Evolutionary conservation across 1,140 invertebrate species (phyloP).

Genomic region (Halesus radiatus): DNA sequence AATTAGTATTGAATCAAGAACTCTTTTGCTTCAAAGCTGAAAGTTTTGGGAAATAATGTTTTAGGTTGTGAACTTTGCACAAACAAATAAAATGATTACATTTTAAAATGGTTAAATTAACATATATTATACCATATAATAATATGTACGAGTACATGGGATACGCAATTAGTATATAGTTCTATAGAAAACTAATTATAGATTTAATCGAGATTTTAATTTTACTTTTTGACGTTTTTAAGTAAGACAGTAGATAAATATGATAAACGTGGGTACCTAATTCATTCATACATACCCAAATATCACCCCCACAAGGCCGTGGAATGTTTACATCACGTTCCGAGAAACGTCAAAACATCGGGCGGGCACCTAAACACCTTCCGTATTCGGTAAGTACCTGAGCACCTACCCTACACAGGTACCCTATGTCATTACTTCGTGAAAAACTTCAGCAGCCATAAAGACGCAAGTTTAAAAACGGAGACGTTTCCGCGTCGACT

Average conservation of each 20-base stretch:
- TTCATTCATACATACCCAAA: neutral
- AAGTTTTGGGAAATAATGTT: neutral
- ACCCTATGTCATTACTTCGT: neutral
- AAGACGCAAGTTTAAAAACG: constrained; percentile 18
- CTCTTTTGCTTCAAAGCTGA: neutral
- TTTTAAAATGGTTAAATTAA: too few species aligned
- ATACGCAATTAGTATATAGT: too few species aligned
- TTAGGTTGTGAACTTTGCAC: neutral
- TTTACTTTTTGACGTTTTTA: too few species aligned
- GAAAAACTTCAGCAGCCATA: neutral
- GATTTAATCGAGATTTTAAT: too few species aligned
- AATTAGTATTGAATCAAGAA: constrained; percentile 1
- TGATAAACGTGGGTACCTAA: too few species aligned
- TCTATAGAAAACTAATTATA: too few species aligned
- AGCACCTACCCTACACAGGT: too few species aligned
- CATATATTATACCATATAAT: too few species aligned
- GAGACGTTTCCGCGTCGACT: constrained; percentile 49
- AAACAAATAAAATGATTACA: too few species aligned
- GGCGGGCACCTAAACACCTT: neutral
- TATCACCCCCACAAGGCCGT: neutral
- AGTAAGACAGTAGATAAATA: too few species aligned
- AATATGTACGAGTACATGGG: too few species aligned
- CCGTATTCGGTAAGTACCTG: neutral
- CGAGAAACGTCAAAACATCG: constrained; percentile 13
- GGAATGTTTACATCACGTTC: constrained; percentile 15